A percentile compares a stretch with the other conserved stretches of the same genome.
These are phyloP conservation scores for Corythornis cristatus DNA, from an alignment of 2,113 vertebrate genomes.

Conservation along the genomic window DNA sequence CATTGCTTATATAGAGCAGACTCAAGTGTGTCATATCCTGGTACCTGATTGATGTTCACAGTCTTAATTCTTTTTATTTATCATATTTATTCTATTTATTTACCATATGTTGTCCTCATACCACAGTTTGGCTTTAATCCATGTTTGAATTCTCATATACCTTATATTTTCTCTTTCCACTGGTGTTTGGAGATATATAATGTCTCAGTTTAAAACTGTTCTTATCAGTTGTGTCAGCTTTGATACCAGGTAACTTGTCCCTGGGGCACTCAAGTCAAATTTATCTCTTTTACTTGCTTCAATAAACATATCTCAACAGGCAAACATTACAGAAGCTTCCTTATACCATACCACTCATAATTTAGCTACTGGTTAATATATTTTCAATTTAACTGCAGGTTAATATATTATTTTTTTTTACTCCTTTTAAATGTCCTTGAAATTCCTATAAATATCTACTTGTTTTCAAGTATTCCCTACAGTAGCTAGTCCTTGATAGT, in stretches of 20 bases:
- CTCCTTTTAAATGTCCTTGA: neutral
- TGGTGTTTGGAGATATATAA: neutral
- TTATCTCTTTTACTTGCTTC: neutral
- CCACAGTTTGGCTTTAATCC: neutral
- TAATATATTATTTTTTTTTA: neutral
- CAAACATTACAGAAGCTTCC: neutral
- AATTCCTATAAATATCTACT: neutral
- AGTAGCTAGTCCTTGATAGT: neutral
- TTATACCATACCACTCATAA: neutral
- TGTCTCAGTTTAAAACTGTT: neutral
- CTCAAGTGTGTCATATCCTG: neutral
- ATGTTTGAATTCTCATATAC: neutral
- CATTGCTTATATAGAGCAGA: neutral
- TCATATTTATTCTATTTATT: neutral
- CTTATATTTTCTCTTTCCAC: neutral
- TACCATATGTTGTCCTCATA: neutral
- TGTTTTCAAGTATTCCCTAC: neutral
- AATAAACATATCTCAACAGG: neutral
- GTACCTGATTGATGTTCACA: neutral
- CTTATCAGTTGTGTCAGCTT: neutral
- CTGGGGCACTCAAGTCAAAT: neutral
- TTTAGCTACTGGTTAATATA: neutral
- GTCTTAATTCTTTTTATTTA: constrained; percentile 1
- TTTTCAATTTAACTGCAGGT: neutral
- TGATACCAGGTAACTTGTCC: neutral